These are phyloP conservation scores for Scomber japonicus DNA, from an alignment of 2,113 vertebrate genomes.

Conservation along the genomic window DNA sequence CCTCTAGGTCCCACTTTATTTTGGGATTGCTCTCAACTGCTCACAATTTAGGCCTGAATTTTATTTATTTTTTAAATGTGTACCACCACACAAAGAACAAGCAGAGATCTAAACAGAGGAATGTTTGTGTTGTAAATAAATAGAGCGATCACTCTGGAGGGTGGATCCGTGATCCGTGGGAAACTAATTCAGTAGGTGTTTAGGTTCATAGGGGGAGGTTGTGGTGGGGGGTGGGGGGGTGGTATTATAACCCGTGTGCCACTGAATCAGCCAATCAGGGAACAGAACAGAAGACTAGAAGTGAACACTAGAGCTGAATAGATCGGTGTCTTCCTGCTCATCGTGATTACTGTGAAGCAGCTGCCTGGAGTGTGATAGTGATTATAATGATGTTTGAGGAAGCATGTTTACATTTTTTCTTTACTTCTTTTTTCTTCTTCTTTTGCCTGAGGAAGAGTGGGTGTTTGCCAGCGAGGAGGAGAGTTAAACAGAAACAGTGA, in stretches of 20 bases:
- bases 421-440: not conserved
- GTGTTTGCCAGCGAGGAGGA: slow-evolving; percentile 34
- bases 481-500: slow-evolving; percentile 5
- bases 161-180: slow-evolving; percentile 14
- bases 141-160: slow-evolving; percentile 16
- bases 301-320: slow-evolving; percentile 51
- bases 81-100: slow-evolving; percentile 30
- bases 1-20: slow-evolving; percentile 63
- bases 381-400: slow-evolving; percentile 51
- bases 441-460: slow-evolving; percentile 32
- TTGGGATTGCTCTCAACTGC: slow-evolving; percentile 56
- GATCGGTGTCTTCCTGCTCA: slow-evolving; percentile 81
- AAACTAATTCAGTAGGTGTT: slow-evolving; percentile 16
- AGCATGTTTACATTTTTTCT: slow-evolving; percentile 48
- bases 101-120: slow-evolving; percentile 30
- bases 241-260: slow-evolving; percentile 18
- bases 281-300: slow-evolving; percentile 65
- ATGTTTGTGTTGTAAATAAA: slow-evolving; percentile 60
- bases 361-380: slow-evolving; percentile 57
- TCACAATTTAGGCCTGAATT: slow-evolving; percentile 43
- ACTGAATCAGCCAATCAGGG: slow-evolving; percentile 80
- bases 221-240: too few species aligned
- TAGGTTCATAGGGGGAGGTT: slow-evolving; percentile 13
- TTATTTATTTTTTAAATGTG: slow-evolving; percentile 28
- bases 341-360: slow-evolving; percentile 71